These are phyloP conservation scores for Paracentrotus lividus DNA, from an alignment of 53 echinoderm and acorn worm genomes.

Conservation along the genomic window DNA sequence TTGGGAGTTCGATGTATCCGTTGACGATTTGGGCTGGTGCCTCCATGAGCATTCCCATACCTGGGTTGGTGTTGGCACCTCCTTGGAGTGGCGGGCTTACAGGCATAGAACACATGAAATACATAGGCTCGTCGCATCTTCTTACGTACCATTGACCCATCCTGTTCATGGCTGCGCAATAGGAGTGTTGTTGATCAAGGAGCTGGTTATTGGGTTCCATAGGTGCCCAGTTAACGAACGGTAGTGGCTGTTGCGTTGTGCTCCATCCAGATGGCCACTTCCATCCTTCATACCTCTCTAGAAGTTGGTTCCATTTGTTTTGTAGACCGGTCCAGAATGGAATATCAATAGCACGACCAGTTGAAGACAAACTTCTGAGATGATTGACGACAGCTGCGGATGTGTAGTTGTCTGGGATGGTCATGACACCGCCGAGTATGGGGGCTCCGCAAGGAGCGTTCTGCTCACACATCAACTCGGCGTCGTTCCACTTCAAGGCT, in stretches of 20 bases:
- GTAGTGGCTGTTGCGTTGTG: conserved; percentile 58
- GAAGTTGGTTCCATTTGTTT: conserved; percentile 52
- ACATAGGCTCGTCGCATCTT: conserved; percentile 59
- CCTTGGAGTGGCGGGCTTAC: conserved; percentile 41
- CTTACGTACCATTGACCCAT: conserved; percentile 57
- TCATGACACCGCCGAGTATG: conserved; percentile 62
- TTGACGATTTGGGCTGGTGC: not conserved
- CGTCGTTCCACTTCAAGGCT: conserved; percentile 65
- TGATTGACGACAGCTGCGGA: conserved; percentile 45
- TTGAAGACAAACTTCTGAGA: conserved; percentile 52
- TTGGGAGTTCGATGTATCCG: not conserved
- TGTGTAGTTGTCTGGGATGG: conserved; percentile 28
- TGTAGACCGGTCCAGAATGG: conserved; percentile 69
- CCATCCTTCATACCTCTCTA: conserved; percentile 66
- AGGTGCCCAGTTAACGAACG: conserved; percentile 65
- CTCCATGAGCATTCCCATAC: conserved; percentile 9
- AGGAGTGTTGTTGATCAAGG: conserved; percentile 67
- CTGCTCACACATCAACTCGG: conserved; percentile 71
- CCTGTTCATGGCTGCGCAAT: conserved; percentile 68
- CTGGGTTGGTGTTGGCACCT: not conserved
- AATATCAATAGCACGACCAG: conserved; percentile 24
- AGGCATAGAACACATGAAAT: conserved; percentile 62
- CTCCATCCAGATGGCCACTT: conserved; percentile 67
- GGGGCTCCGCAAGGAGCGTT: conserved; percentile 62
- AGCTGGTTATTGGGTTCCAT: conserved; percentile 59